A percentile compares a stretch with the other conserved stretches of the same genome.
These are phyloP conservation scores for Aphidius colemani DNA, from an alignment of 2,888 invertebrate species.

Conservation along the genomic window DNA sequence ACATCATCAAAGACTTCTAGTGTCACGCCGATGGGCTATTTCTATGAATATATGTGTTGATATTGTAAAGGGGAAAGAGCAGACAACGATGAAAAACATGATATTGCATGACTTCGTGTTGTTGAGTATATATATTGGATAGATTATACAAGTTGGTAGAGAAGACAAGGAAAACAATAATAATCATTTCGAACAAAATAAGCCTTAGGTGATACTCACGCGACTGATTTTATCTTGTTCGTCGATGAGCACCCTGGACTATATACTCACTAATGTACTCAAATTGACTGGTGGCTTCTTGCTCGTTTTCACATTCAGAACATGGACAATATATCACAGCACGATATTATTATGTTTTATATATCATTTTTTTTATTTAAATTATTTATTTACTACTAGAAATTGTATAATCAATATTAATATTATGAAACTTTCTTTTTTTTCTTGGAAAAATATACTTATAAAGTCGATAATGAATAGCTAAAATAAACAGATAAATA, in stretches of 20 bases:
- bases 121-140: no score
- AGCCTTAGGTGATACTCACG: slow-evolving; percentile 42
- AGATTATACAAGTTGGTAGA: slow-evolving; percentile 20
- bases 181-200: slow-evolving; percentile 51
- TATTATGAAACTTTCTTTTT: no score
- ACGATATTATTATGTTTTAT: no score
- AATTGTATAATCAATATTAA: no score
- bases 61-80: neutral
- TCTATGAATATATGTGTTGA: neutral
- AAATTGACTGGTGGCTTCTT: neutral
- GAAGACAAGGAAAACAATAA: slow-evolving; percentile 44
- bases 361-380: no score
- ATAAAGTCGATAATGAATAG: no score
- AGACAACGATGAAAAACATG: slow-evolving; percentile 20
- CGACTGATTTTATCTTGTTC: slow-evolving; percentile 52
- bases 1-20: slow-evolving; percentile 24
- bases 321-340: no score
- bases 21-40: slow-evolving; percentile 11
- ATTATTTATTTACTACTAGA: no score
- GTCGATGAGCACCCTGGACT: slow-evolving; percentile 19
- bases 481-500: no score
- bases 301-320: no score
- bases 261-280: slow-evolving; percentile 11
- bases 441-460: no score
- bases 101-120: slow-evolving; percentile 3